Base-by-base conservation (phyloP, 2,113 vertebrate species). In the Eclectus roratus region DNA sequence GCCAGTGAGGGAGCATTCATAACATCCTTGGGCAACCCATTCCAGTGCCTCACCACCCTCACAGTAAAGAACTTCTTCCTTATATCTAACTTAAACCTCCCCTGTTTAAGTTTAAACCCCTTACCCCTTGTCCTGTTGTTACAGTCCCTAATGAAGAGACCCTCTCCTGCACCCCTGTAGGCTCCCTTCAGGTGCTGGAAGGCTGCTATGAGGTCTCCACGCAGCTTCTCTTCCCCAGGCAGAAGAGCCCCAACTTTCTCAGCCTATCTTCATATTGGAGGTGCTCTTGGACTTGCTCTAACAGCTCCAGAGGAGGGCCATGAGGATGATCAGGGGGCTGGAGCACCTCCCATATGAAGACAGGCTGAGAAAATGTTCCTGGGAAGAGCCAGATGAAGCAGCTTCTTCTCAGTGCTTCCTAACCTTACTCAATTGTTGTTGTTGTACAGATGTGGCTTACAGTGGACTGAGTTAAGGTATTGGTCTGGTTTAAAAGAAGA, bases 401-500 rank as follows among this genome's bases (percentile, higher is more conserved):
- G 37, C n/a, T 95, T 31, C 63, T 65, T 0, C 56, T 72, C 44
- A 5, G 63, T 79, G 17, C 27, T 56, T 82, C 44, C 39, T 76
- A 46, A 47, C 24, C 17, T 39, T 82, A 27, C 43, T 76, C 25
- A 39, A 29, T 17, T 50, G 49, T 60, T 60, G 55, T 47, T n/a
- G 21, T 49, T 71, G 63, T 55, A n/a, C 58, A 58, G 49, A 80
- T 37, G 6, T 1, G 21, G 18, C 15, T 4, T 28, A 5, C 31
- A 12, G 52, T 41, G 19, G 24, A 8, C 68, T 61, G 63, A 58
- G 27, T 47, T 90, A 69, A 58, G 77, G 53, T 78, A 52, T 91
- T 88, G 63, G n/a, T 83, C 68, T 93, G 44, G 18, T 80, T 87
- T 89, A 71, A 85, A 88, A 79, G 65, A 69, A 87, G 84, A 91